Evolutionary conservation across 2,113 vertebrate genomes (phyloP).

Genomic region (Bubo scandiacus): DNA sequence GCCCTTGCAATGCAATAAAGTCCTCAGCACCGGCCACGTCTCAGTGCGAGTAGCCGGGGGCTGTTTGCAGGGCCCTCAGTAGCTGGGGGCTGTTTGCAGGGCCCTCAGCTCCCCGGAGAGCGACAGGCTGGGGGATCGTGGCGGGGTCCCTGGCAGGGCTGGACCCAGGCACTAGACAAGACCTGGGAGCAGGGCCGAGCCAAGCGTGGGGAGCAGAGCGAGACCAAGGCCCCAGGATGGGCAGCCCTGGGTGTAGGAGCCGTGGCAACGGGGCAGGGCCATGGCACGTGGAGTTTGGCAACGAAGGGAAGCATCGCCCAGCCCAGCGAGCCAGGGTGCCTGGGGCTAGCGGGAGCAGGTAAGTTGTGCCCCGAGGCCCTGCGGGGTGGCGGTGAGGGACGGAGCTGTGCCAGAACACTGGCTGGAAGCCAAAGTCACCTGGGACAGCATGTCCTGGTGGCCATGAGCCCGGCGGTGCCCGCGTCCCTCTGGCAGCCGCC

Average conservation of each 20-base stretch:
- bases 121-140: no score
- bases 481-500: not conserved
- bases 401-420: not conserved
- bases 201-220: not conserved
- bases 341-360: not conserved
- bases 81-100: not conserved
- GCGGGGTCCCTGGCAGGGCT: not conserved
- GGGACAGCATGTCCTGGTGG: not conserved
- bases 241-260: not conserved
- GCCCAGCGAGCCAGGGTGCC: not conserved
- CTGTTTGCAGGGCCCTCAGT: not conserved
- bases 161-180: not conserved
- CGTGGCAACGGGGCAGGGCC: not conserved
- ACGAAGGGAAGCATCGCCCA: not conserved
- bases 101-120: no score
- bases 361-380: not conserved
- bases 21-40: not conserved
- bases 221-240: not conserved
- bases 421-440: not conserved
- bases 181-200: not conserved
- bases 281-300: accelerated
- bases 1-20: slow-evolving; percentile 52
- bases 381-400: not conserved
- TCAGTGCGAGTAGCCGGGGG: not conserved
- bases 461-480: not conserved